A percentile compares a stretch with the other conserved stretches of the same genome.
Evolutionary conservation across 1,140 invertebrate genomes (phyloP).

Genomic region (Leptinotarsa undecemlineata): DNA sequence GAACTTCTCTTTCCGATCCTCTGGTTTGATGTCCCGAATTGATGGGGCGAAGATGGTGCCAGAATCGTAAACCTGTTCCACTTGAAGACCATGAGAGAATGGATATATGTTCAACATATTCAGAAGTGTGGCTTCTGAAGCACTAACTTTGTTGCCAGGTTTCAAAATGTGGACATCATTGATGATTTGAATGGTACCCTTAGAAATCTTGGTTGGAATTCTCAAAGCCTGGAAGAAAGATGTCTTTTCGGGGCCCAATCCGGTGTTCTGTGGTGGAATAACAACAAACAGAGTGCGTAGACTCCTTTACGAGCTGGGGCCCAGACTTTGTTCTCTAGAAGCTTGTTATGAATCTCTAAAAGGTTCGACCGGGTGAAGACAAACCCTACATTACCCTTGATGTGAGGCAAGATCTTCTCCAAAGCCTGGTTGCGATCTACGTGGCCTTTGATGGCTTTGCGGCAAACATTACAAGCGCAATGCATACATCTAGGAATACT

Average conservation of each 20-base stretch:
- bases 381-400: constrained; percentile 97
- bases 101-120: constrained; percentile 99
- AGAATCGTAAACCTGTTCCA: constrained; percentile 96
- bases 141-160: constrained; percentile 93
- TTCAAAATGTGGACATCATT: constrained; percentile 98
- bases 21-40: constrained; percentile 97
- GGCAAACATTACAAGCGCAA: too few species aligned
- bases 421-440: too few species aligned
- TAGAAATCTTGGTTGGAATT: constrained; percentile 99
- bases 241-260: constrained; percentile 98
- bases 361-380: constrained; percentile 97
- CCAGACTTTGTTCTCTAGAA: constrained; percentile 93
- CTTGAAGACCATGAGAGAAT: constrained; percentile 96
- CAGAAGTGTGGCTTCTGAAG: constrained; percentile 96
- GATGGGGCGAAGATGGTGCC: constrained; percentile 96
- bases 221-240: constrained; percentile 99
- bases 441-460: too few species aligned
- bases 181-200: constrained; percentile 99
- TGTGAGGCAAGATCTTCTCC: constrained; percentile 50
- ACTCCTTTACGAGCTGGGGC: constrained; percentile 96
- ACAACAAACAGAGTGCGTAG: constrained; percentile 91
- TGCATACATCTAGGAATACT: too few species aligned
- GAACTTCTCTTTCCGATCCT: constrained; percentile 91
- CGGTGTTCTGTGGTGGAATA: constrained; percentile 98
- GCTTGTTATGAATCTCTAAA: constrained; percentile 90